Evolutionary conservation across 2,888 invertebrate species (phyloP).

Genomic region (Camponotus fellah): DNA sequence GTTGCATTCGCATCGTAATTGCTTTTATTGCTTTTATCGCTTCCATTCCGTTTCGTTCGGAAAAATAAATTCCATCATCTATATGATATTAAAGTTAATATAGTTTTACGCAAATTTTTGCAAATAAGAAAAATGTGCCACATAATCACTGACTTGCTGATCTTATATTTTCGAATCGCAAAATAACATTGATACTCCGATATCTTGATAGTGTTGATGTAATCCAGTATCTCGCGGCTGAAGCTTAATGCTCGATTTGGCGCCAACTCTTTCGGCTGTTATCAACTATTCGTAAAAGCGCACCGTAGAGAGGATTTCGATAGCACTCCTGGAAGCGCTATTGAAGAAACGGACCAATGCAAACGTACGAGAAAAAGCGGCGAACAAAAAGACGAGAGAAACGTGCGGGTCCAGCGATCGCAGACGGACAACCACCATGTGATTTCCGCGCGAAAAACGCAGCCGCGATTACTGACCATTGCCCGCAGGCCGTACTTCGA

Average conservation of each 20-base stretch:
- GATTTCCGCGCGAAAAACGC: constrained; percentile 65
- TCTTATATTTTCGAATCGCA: background rate
- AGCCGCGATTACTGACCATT: constrained; percentile 51
- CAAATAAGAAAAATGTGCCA: background rate
- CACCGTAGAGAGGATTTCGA: constrained; percentile 47
- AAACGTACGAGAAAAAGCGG: constrained; percentile 49
- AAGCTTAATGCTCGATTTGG: constrained; percentile 33
- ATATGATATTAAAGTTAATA: background rate
- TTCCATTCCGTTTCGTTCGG: background rate
- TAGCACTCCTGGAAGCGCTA: constrained; percentile 42
- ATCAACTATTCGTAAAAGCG: constrained; percentile 29
- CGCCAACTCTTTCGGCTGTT: constrained; percentile 31
- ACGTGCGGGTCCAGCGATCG: constrained; percentile 30
- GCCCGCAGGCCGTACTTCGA: constrained; percentile 47
- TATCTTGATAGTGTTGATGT: background rate
- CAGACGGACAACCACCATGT: constrained; percentile 33
- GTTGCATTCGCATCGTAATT: constrained; percentile 10
- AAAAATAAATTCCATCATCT: background rate
- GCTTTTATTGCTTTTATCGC: background rate
- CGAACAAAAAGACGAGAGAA: constrained; percentile 7
- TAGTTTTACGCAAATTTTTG: background rate
- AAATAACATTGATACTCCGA: background rate
- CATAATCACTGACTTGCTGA: background rate
- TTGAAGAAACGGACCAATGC: constrained; percentile 50
- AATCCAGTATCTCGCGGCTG: background rate